phyloP scores from a whole-genome alignment of 2,113 vertebrate genomes.

The Bubo blakistoni region DNA sequence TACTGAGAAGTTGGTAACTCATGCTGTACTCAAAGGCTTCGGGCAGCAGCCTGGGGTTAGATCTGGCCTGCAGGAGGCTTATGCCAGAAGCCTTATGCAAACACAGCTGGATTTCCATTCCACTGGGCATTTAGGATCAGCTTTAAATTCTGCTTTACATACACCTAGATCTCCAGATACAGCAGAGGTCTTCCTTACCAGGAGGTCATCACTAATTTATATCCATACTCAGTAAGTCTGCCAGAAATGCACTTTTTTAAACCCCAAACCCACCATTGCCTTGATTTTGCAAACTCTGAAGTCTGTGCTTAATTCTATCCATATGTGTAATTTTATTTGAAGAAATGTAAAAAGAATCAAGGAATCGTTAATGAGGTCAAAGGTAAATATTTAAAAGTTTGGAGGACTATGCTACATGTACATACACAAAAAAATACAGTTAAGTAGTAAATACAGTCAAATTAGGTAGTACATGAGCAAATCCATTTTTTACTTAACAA shows the following conservation, averaged over 20 bases:
- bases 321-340: not conserved
- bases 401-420: not conserved
- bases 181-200: not conserved
- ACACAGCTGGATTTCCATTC: not conserved
- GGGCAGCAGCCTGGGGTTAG: not conserved
- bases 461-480: not conserved
- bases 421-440: not conserved
- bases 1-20: not conserved
- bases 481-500: not conserved
- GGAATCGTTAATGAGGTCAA: not conserved
- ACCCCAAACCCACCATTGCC: not conserved
- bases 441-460: not conserved
- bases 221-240: not conserved
- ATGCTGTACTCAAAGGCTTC: not conserved
- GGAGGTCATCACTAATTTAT: not conserved
- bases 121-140: not conserved
- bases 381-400: not conserved
- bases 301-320: not conserved
- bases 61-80: not conserved
- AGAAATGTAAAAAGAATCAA: not conserved
- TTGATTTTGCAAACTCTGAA: not conserved
- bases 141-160: not conserved
- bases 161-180: not conserved
- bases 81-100: not conserved
- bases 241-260: not conserved